phyloP scores from a whole-genome alignment of 2,113 vertebrate genomes.

The Crotophaga sulcirostris region DNA sequence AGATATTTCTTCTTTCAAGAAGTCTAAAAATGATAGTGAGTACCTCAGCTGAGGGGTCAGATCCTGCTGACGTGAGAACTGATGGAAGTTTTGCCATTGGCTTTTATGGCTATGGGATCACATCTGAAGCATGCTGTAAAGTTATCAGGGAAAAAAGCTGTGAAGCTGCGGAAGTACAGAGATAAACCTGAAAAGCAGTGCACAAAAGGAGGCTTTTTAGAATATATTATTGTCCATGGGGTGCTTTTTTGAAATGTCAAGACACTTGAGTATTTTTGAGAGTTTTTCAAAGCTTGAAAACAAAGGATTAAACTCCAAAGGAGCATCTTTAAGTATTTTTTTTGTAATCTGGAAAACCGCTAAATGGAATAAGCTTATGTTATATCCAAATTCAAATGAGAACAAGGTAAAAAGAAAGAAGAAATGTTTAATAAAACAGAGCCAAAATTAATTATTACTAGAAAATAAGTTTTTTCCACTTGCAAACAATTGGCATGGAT shows the following conservation, averaged over 20 bases:
- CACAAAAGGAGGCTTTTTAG: neutral
- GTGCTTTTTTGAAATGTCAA: neutral
- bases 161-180: neutral
- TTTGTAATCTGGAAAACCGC: neutral
- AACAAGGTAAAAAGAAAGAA: neutral
- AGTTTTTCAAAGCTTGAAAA: constrained; percentile 31
- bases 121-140: neutral
- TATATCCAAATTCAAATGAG: neutral
- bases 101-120: neutral
- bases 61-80: neutral
- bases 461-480: constrained; percentile 63
- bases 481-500: constrained; percentile 52
- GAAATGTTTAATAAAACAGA: constrained; percentile 8
- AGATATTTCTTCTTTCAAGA: neutral
- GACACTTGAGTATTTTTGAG: neutral
- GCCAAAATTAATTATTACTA: constrained; percentile 39
- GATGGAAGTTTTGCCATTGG: neutral
- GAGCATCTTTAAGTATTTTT: neutral
- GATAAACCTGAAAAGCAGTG: neutral
- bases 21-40: neutral
- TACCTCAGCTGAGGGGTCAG: fast-evolving
- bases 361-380: neutral
- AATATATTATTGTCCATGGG: neutral
- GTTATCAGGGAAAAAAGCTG: neutral
- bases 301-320: constrained; percentile 19